Percentiles rank a stretch among this genome's conserved stretches.
Conservation (phyloP, 2,797 vertebrate species). For the Anguilla marmorata region DNA sequence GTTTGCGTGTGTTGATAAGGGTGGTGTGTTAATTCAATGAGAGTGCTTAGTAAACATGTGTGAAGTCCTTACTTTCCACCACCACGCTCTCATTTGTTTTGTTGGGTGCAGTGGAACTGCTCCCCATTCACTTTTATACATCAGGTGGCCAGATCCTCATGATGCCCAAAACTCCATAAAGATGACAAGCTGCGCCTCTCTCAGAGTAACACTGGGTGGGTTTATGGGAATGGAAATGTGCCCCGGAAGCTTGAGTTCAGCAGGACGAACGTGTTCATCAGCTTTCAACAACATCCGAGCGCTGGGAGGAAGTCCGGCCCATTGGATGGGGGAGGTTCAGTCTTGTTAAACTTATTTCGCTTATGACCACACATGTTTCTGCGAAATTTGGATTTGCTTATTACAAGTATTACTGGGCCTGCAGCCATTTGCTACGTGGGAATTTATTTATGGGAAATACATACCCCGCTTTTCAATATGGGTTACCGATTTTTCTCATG, state of each 20-base stretch:
- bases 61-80: background rate
- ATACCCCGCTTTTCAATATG: too few relatives aligned
- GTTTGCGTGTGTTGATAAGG: background rate
- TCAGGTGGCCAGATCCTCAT: background rate
- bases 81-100: background rate
- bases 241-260: background rate
- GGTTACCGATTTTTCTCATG: background rate
- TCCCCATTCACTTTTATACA: background rate
- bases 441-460: too few relatives aligned
- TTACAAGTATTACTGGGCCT: too few relatives aligned
- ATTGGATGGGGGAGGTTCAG: background rate
- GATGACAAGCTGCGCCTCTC: background rate
- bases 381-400: background rate
- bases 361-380: background rate
- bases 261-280: background rate
- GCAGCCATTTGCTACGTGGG: too few relatives aligned
- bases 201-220: background rate
- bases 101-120: background rate
- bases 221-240: background rate
- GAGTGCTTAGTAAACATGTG: background rate
- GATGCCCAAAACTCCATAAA: background rate
- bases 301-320: background rate
- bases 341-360: background rate
- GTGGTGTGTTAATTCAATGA: background rate
- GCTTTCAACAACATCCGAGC: background rate